Conservation (phyloP, 2,797 vertebrate genomes). For the Amblyopsis hoosieri region DNA sequence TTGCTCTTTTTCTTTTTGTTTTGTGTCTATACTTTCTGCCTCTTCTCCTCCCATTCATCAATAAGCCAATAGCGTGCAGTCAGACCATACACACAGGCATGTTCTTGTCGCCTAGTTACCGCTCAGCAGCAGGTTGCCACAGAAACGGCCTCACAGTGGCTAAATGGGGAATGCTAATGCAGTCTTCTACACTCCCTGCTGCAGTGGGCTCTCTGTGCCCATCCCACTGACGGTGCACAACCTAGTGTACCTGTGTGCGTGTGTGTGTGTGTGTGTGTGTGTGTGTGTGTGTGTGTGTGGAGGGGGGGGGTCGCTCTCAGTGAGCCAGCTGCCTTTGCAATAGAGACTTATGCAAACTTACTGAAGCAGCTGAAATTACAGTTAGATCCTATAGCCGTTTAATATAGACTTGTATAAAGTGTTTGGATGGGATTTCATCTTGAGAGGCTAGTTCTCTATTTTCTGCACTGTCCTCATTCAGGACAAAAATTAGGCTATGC, state of each 20-base stretch:
- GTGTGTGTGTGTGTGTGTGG: not conserved
- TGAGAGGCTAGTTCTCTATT: too few species aligned
- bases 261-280: not conserved
- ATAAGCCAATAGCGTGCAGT: conserved; percentile 74
- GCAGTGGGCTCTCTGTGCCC: conserved; percentile 71
- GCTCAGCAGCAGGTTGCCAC: conserved; percentile 83
- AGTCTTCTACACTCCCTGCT: conserved; percentile 72
- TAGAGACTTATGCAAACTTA: conserved; percentile 8
- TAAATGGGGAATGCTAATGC: conserved; percentile 79
- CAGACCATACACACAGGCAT: conserved; percentile 67
- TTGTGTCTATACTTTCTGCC: conserved; percentile 48
- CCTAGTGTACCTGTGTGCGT: conserved; percentile 18
- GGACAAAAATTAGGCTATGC: too few species aligned
- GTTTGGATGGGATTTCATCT: too few species aligned
- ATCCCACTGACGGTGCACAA: conserved; percentile 61
- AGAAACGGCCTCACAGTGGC: conserved; percentile 82
- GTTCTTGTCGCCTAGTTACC: conserved; percentile 84
- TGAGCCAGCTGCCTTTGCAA: not conserved
- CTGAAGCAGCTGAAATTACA: conserved; percentile 29
- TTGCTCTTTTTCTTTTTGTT: conserved; percentile 48
- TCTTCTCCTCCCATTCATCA: conserved; percentile 73
- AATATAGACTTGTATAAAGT: not conserved
- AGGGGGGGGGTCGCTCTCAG: not conserved
- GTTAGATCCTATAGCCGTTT: not conserved
- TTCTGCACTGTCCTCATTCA: conserved; percentile 10